Conservation (phyloP, 2,888 invertebrate genomes). For the Dysmachus trigonus region DNA sequence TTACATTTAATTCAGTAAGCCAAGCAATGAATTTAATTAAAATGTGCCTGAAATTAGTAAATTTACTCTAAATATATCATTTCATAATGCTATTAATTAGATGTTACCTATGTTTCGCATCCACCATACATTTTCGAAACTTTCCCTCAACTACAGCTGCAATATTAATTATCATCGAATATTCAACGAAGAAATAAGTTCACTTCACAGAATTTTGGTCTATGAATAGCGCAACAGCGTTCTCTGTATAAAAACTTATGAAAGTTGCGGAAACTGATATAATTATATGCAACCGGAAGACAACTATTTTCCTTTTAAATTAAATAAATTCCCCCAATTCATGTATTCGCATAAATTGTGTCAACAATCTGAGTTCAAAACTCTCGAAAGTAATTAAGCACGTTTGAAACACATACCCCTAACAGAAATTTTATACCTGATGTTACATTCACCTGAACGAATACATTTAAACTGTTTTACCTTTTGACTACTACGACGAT, state of each 20-base stretch:
- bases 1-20: no score
- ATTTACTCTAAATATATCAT: no score
- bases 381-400: background rate
- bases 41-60: no score
- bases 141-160: background rate
- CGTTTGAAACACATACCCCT: background rate
- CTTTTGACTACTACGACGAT: background rate
- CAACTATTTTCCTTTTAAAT: background rate
- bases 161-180: background rate
- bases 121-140: background rate
- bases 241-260: background rate
- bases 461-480: background rate
- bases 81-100: background rate
- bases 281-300: background rate
- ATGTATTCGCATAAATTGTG: background rate
- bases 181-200: background rate
- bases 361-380: background rate
- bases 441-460: background rate
- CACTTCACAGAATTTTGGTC: background rate
- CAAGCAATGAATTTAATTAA: no score
- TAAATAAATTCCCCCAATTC: background rate
- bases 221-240: background rate
- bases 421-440: background rate
- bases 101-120: background rate
- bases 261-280: background rate